Percentiles rank a stretch among this genome's conserved stretches.
These are phyloP conservation scores for Tenthredo livida DNA, from an alignment of 2,888 invertebrate species.

Conservation along the genomic window DNA sequence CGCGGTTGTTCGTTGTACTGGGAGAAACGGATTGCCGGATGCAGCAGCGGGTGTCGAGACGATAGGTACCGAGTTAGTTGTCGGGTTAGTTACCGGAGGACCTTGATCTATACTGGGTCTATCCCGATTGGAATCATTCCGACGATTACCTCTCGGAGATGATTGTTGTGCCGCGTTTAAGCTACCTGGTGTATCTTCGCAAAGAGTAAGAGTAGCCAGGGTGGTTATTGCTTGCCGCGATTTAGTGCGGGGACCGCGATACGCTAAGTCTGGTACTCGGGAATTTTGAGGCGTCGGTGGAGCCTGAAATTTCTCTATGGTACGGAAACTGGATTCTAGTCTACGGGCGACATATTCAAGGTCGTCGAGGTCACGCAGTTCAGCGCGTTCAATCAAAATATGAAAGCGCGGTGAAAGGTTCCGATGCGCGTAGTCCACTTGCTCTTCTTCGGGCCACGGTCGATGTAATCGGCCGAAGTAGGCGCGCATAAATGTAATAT, in stretches of 20 bases:
- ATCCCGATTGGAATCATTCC: neutral
- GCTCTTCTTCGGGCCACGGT: neutral
- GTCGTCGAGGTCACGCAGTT: neutral
- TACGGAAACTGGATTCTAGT: neutral
- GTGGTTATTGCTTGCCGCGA: neutral
- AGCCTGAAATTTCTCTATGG: neutral
- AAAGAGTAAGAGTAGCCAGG: neutral
- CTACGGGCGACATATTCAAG: neutral
- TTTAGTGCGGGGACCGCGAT: neutral
- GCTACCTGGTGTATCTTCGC: neutral
- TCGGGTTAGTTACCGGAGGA: neutral
- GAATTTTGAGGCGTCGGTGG: neutral
- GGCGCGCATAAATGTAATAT: constrained; percentile 23
- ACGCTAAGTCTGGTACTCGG: neutral
- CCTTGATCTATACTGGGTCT: neutral
- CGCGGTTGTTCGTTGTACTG: neutral
- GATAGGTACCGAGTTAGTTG: neutral
- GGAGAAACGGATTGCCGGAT: neutral
- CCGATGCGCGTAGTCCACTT: too few relatives aligned
- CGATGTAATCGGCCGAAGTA: neutral
- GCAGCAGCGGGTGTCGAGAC: neutral
- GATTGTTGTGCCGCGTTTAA: neutral
- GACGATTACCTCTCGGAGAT: neutral
- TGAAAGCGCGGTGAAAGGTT: constrained; percentile 6
- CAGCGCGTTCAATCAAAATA: neutral